Evolutionary conservation across 2,888 invertebrate species (phyloP), one percentile per base, ranked within the genome.

Genomic region (Colletes collaris): DNA sequence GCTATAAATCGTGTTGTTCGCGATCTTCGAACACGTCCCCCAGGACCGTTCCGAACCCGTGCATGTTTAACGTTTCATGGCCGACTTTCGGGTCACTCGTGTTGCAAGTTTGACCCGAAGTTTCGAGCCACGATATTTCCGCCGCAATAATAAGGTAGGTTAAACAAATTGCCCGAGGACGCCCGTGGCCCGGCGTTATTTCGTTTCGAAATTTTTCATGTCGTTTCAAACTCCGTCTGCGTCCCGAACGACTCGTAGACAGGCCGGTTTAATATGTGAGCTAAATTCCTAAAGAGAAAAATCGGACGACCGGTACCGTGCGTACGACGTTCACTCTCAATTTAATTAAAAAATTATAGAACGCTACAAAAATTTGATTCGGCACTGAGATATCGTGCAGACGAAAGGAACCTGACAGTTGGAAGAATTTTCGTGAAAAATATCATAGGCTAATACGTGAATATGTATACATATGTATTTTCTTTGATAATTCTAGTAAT

Each of bases 121-220:
- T 37, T 37, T 37, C 19, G 27, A 46, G 40, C 11, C 8, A 8
- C 40, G 53, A 35, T 62, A 49, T 68, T 37, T 37, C n/a, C 27
- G 19, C 11, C 44, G 62, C 56, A 19, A 46, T 63, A 56, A 75
- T 58, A 68, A 68, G 19, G 6, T 27, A 13, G 37, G 50, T 63
- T 52, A 75, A 68, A 75, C n/a, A 68, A 75, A 77, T 75, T 37
- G 53, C 46, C 58, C 53, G 19, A 2, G 46, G 52, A 73, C 46
- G 19, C 27, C n/a, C n/a, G 55, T 27, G 10, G 37, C 19, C 37
- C 62, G 52, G 46, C 40, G 60, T 58, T 49, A 62, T 59, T 76
- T 49, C 76, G 10, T 53, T 63, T 19, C n/a, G 46, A 63, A 53
- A 64, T 76, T 77, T 63, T 68, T 76, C 56, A 40, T 27, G n/a